Evolutionary conservation across 2,797 vertebrate species (phyloP).

Genomic region (Anisognathus igniventris): DNA sequence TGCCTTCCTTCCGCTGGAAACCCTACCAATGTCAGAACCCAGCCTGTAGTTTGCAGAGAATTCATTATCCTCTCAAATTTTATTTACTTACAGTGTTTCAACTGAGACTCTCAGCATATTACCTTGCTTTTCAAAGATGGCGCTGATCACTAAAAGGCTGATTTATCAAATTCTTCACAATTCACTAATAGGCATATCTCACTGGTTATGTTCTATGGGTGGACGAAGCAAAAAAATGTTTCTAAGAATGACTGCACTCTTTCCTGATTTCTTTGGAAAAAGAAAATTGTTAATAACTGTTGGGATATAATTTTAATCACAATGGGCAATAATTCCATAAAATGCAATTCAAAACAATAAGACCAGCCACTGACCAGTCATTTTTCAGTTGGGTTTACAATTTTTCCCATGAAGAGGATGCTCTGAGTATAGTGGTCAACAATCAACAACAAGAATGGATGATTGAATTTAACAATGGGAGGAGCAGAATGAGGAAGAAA

Average conservation of each 20-base stretch:
- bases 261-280: not conserved
- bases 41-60: not conserved
- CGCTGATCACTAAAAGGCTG: not conserved
- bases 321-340: not conserved
- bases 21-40: not conserved
- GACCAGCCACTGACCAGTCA: not conserved
- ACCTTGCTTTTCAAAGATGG: not conserved
- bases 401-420: conserved; percentile 85
- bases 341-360: not conserved
- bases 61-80: not conserved
- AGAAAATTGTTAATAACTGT: not conserved
- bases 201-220: not conserved
- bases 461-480: conserved; percentile 66
- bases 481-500: conserved; percentile 59
- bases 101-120: not conserved
- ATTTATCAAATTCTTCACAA: not conserved
- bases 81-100: not conserved
- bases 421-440: conserved; percentile 80
- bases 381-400: conserved; percentile 78
- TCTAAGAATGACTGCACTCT: not conserved
- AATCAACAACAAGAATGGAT: conserved; percentile 85
- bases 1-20: not conserved
- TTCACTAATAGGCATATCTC: not conserved
- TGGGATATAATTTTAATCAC: not conserved
- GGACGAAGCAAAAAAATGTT: rapidly evolving